Conservation (phyloP, 2,888 invertebrate genomes). For the Noctua comes region DNA sequence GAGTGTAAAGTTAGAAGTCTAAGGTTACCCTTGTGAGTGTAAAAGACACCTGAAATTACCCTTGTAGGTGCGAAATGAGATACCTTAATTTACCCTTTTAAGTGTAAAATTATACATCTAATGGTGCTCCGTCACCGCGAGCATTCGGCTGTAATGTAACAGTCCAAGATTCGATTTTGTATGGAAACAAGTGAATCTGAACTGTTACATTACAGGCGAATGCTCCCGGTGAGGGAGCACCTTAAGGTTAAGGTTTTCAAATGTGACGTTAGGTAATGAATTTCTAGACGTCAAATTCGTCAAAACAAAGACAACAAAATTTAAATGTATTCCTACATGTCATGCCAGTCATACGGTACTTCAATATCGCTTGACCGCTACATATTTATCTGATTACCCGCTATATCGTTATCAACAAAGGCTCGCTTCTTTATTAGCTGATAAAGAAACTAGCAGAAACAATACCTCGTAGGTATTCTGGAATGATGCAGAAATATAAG, state of each 20-base stretch:
- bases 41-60: background rate
- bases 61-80: background rate
- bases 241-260: background rate
- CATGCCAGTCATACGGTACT: slow-evolving; percentile 12
- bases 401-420: slow-evolving; percentile 42
- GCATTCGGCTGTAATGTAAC: too few species aligned
- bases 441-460: slow-evolving; percentile 13
- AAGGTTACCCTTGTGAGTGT: too few species aligned
- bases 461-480: background rate
- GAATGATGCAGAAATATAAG: background rate
- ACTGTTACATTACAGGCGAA: too few species aligned
- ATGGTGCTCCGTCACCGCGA: too few species aligned
- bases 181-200: too few species aligned
- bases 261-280: too few species aligned
- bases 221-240: too few species aligned
- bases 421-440: slow-evolving; percentile 5
- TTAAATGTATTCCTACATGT: background rate
- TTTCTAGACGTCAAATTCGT: too few species aligned
- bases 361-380: slow-evolving; percentile 26
- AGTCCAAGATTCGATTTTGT: too few species aligned
- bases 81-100: background rate
- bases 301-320: slow-evolving; percentile 21
- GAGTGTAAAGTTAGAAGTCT: background rate
- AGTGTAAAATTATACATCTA: background rate
- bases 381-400: slow-evolving; percentile 32